Percentiles rank a stretch among this genome's conserved stretches.
These are phyloP conservation scores for Dyspetes luteomarginatus DNA, from an alignment of 2,888 invertebrate genomes.

Conservation along the genomic window DNA sequence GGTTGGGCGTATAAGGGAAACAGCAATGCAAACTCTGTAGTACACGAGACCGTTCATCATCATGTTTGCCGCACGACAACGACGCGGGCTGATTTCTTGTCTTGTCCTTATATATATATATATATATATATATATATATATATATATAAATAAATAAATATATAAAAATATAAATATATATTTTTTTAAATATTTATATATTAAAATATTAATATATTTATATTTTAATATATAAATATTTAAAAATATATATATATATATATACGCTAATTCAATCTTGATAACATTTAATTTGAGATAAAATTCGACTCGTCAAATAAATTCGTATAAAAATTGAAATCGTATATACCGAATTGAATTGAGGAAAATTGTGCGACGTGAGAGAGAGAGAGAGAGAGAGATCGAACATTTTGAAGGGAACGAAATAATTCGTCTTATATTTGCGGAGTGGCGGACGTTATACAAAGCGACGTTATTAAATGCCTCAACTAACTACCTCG, in stretches of 20 bases:
- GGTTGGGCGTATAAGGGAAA: slow-evolving; percentile 46
- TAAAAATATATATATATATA: no score
- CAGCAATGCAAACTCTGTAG: slow-evolving; percentile 62
- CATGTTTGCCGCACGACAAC: slow-evolving; percentile 54
- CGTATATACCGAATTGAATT: neutral
- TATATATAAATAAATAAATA: no score
- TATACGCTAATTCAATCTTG: no score
- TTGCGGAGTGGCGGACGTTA: neutral
- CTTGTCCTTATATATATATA: no score
- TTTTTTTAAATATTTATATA: no score
- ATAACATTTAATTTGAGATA: slow-evolving; percentile 30
- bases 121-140: no score
- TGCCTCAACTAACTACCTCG: slow-evolving; percentile 80
- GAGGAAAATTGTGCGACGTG: neutral
- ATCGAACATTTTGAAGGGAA: neutral
- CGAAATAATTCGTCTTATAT: slow-evolving; percentile 7
- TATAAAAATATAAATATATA: no score
- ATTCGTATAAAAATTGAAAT: neutral
- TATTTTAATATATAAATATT: no score
- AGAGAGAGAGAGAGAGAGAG: no score
- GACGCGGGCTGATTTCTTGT: slow-evolving; percentile 57
- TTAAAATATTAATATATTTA: no score
- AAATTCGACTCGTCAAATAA: neutral
- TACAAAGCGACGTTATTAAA: slow-evolving; percentile 77
- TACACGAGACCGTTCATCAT: slow-evolving; percentile 68